A percentile compares a stretch with the other conserved stretches of the same genome.
These are phyloP conservation scores for Theonella swinhoei DNA, from an alignment of 37 sponge, comb jelly and placozoan species.

Conservation along the genomic window DNA sequence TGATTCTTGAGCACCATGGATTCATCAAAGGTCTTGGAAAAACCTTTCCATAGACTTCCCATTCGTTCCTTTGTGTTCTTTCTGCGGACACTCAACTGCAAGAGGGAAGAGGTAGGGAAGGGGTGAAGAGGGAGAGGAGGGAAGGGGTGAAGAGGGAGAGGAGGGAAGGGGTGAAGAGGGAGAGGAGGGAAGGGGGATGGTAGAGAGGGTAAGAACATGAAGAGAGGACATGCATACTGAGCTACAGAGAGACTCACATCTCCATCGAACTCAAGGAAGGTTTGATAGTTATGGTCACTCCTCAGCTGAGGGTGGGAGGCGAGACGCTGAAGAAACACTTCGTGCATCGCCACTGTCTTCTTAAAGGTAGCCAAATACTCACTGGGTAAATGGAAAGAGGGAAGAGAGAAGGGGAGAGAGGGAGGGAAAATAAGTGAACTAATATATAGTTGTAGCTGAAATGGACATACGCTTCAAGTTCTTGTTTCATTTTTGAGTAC, in stretches of 20 bases:
- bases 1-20: constrained; percentile 70
- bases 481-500: constrained; percentile 94
- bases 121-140: too few relatives aligned
- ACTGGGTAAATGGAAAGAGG: constrained; percentile 32
- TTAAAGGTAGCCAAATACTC: constrained; percentile 98
- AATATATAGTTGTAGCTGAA: background rate
- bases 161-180: background rate
- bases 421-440: background rate
- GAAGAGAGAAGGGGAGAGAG: background rate
- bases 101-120: too few relatives aligned
- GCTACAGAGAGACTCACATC: constrained; percentile 69
- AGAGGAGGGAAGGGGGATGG: background rate
- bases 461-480: constrained; percentile 90
- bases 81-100: constrained; percentile 83
- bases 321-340: constrained; percentile 89
- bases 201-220: background rate
- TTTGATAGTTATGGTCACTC: constrained; percentile 84
- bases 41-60: constrained; percentile 84
- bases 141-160: too few relatives aligned
- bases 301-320: constrained; percentile 83
- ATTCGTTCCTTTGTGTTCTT: constrained; percentile 93
- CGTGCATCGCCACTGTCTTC: constrained; percentile 99
- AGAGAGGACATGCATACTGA: background rate
- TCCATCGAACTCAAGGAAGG: constrained; percentile 92
- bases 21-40: constrained; percentile 94